Base-by-base conservation (phyloP, 1,140 invertebrate species). In the Diorhabda elongata region DNA sequence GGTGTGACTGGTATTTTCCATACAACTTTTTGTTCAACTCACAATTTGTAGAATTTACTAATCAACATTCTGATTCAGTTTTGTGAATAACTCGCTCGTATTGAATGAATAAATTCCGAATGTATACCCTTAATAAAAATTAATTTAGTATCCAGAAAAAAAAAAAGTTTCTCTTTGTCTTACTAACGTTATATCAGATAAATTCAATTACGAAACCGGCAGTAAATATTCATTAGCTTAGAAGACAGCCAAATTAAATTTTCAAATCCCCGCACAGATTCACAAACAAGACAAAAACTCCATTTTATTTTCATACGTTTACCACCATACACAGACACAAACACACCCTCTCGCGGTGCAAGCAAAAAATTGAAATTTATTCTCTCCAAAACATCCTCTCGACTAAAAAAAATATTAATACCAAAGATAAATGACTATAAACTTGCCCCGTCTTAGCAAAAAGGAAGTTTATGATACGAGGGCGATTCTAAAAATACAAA, bases 341-440 rank as follows among this genome's bases (percentile, higher is more conserved):
- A 6, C 52, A 56, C 52, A 6, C 52, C n/a, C n/a, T 26, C 41
- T 59, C 41, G 6, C 11, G 58, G 58, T 59, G 6, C 58, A 62
- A 42, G 9, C 9, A 62, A 62, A 62, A 63, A 63, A 63, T 65
- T 65, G 64, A 65, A 65, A 65, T 65, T 65, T 58, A 65, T 65
- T 65, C 26, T 57, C 47, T 57, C 41, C n/a, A 4, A 58, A 58
- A 52, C 47, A 52, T 8, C 52, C 26, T 41, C 64, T 41, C 52
- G 3, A 11, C 64, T 5, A 44, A 58, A 65, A 11, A 65, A 65
- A 65, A 65, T 65, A 65, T 65, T 65, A 65, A 65, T 65, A 65
- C 56, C 41, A 57, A 65, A 65, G 64, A 65, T 65, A 65, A 65
- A 65, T 65, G 64, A 58, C 47, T 56, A 65, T 65, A 8, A 56